Base-by-base conservation (phyloP, 1,140 invertebrate species). In the Hormaphis cornu region DNA sequence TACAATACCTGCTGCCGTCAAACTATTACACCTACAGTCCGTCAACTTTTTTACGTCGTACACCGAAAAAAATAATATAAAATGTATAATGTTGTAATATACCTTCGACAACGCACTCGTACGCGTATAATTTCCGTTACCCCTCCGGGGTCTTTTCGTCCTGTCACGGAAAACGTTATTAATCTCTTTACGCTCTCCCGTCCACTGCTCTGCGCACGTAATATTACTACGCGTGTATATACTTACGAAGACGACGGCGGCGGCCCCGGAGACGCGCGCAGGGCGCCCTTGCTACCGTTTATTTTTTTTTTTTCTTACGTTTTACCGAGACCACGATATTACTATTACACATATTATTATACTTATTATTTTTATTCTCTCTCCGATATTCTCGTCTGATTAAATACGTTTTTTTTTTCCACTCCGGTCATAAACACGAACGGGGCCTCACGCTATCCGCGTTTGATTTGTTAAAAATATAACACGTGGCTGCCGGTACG, bases 121-220 rank as follows among this genome's bases (percentile, higher is more conserved):
- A 37, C 33, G 12, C 40, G 24, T 61, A 20, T 61, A 33, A 66
- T 66, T 66, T 66, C 44, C 61, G 18, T 48, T 26, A 66, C 44
- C 40, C 42, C 58, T 30, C 40, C 44, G 44, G 61, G 28, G n/a
- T n/a, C n/a, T n/a, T n/a, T 30, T 14, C 20, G 61, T 44, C 44
- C 42, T 46, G 61, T 66, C 61, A 66, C 44, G 61, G 44, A 66
- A 63, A 66, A 50, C 50, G 42, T 66, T 66, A 66, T 48, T 63
- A 63, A 63, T 63, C 58, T 63, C 14, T n/a, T n/a, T n/a, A n/a
- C n/a, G n/a, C n/a, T n/a, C n/a, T n/a, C n/a, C n/a, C n/a, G n/a
- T n/a, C n/a, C n/a, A n/a, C n/a, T n/a, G n/a, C n/a, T n/a, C n/a
- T n/a, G n/a, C n/a, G n/a, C n/a, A n/a, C n/a, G n/a, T n/a, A n/a